phyloP scores from a whole-genome alignment of 2,888 invertebrate species.

The Girardia tigrina region DNA sequence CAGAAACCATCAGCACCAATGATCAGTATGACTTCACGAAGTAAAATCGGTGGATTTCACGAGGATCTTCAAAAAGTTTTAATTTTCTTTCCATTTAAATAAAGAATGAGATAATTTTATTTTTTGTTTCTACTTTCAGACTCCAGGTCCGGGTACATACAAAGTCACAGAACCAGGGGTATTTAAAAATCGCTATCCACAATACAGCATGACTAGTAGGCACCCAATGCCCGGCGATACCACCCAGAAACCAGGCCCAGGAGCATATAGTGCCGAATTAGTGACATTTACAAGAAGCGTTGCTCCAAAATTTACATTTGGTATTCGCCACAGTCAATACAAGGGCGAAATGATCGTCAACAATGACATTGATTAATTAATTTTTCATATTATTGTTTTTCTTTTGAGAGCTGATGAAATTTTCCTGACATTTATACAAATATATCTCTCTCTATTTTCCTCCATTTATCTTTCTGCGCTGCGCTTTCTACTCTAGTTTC shows the following conservation, averaged over 20 bases:
- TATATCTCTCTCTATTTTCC: too few relatives aligned
- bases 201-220: slow-evolving; percentile 72
- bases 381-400: too few relatives aligned
- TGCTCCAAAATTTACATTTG: slow-evolving; percentile 49
- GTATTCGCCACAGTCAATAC: slow-evolving; percentile 51
- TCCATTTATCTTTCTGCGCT: not conserved
- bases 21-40: slow-evolving; percentile 72
- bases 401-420: too few relatives aligned
- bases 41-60: slow-evolving; percentile 54
- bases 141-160: slow-evolving; percentile 66
- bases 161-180: slow-evolving; percentile 58
- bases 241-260: slow-evolving; percentile 73
- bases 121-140: slow-evolving; percentile 38
- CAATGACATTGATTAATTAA: slow-evolving; percentile 32
- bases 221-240: slow-evolving; percentile 65
- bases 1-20: slow-evolving; percentile 58
- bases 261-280: slow-evolving; percentile 82
- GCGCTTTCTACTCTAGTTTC: not conserved
- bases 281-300: slow-evolving; percentile 52
- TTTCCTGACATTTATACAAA: too few relatives aligned
- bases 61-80: slow-evolving; percentile 44
- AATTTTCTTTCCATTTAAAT: not conserved
- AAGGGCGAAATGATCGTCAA: slow-evolving; percentile 39
- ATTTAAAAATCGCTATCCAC: slow-evolving; percentile 58
- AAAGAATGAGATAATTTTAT: slow-evolving; percentile 32